A percentile compares a stretch with the other conserved stretches of the same genome.
Evolutionary conservation across 30 jellyfish, hydroid and myxozoan genomes (phyloP).

Genomic region (Clytia hemisphaerica): DNA sequence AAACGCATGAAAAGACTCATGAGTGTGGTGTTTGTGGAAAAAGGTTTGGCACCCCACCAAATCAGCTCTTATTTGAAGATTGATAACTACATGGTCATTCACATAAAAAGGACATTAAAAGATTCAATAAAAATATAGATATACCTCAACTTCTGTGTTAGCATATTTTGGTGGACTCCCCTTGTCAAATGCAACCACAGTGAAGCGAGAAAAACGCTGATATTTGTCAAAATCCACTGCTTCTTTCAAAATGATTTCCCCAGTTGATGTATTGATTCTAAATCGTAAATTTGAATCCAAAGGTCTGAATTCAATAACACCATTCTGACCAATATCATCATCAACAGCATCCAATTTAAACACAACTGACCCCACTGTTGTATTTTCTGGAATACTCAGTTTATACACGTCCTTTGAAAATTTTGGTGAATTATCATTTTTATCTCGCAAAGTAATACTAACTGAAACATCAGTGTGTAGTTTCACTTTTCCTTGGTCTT

Average conservation of each 20-base stretch:
- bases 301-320: conserved; percentile 14
- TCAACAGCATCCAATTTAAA: conserved; percentile 22
- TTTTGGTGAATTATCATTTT: conserved; percentile 24
- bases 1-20: no score
- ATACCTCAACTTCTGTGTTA: conserved; percentile 18
- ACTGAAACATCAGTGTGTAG: not conserved
- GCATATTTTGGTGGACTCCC: conserved; percentile 29
- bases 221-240: conserved; percentile 19
- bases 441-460: conserved; percentile 10
- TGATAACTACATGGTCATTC: no score
- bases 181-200: conserved; percentile 38
- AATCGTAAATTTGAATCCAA: not conserved
- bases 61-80: no score
- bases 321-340: conserved; percentile 21
- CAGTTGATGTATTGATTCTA: conserved; percentile 21
- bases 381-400: conserved; percentile 21
- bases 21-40: no score
- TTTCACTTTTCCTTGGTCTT: not conserved
- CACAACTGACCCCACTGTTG: conserved; percentile 21
- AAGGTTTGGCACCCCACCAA: no score
- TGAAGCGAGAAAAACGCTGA: conserved; percentile 1
- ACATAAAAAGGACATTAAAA: no score
- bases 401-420: conserved; percentile 1
- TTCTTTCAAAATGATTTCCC: conserved; percentile 23
- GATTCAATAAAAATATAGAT: not conserved